Conservation (phyloP, 2,797 vertebrate genomes). For the Tokudaia tokunoshimensis region DNA sequence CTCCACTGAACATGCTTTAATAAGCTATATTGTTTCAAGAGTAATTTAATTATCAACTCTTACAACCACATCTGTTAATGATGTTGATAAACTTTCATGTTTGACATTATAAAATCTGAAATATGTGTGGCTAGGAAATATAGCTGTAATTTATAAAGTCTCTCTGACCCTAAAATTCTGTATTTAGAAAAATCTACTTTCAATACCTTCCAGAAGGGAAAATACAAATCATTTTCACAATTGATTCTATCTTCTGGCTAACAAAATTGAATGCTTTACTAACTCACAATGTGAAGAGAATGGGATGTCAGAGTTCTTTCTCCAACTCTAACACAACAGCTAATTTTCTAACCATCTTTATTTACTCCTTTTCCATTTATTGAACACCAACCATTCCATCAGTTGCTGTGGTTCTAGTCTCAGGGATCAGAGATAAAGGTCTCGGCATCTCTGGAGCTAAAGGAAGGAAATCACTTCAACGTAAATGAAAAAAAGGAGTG, state of each 20-base stretch:
- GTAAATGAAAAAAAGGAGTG: constrained; percentile 55
- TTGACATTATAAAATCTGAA: constrained; percentile 49
- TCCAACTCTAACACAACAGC: constrained; percentile 40
- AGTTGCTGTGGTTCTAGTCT: constrained; percentile 47
- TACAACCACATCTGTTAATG: constrained; percentile 40
- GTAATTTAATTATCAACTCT: constrained; percentile 55
- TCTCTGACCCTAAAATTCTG: constrained; percentile 50
- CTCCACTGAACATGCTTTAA: constrained; percentile 21
- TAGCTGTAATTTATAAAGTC: constrained; percentile 46
- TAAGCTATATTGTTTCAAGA: constrained; percentile 41
- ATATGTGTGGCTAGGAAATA: neutral
- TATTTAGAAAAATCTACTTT: constrained; percentile 59
- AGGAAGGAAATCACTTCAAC: constrained; percentile 72
- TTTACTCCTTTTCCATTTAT: constrained; percentile 65
- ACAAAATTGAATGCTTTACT: constrained; percentile 53
- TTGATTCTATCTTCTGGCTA: constrained; percentile 49
- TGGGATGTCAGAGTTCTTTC: constrained; percentile 51
- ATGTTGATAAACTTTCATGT: neutral
- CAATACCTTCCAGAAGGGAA: constrained; percentile 53
- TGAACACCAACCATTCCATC: constrained; percentile 34
- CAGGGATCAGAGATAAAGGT: constrained; percentile 54
- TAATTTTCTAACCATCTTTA: constrained; percentile 66
- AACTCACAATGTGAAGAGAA: constrained; percentile 50
- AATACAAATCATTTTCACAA: constrained; percentile 55
- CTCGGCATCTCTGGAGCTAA: constrained; percentile 26